Evolutionary conservation across 2,888 invertebrate genomes (phyloP).

Genomic region (Drosophila hamatofila): DNA sequence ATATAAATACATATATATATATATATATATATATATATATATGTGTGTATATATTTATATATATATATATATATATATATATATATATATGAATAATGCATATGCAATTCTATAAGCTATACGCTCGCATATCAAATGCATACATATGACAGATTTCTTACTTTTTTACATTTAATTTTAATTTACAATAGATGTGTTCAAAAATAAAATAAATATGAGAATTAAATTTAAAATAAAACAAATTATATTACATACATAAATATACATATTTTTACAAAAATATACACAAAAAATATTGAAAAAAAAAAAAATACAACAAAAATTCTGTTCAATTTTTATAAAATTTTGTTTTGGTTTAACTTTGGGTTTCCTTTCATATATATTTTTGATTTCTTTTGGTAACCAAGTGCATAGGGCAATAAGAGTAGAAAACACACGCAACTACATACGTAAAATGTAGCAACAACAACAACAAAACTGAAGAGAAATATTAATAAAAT

Average conservation of each 20-base stretch:
- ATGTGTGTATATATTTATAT: constrained; percentile 33
- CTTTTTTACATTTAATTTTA: constrained; percentile 48
- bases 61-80: constrained; percentile 18
- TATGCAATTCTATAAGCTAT: constrained; percentile 49
- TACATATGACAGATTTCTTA: constrained; percentile 50
- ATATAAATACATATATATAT: too few species aligned
- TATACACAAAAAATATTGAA: constrained; percentile 37
- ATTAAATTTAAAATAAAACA: not conserved
- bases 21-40: constrained; percentile 15
- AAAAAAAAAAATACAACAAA: constrained; percentile 1
- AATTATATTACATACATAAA: constrained; percentile 28
- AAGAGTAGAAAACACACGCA: constrained; percentile 41
- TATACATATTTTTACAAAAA: constrained; percentile 59
- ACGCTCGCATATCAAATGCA: constrained; percentile 67
- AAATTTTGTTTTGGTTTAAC: not conserved
- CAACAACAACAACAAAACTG: constrained; percentile 4
- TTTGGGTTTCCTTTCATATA: not conserved
- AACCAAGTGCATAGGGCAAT: constrained; percentile 66
- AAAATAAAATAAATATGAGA: not conserved
- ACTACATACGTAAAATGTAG: constrained; percentile 32
- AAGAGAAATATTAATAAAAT: constrained; percentile 15
- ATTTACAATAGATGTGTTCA: constrained; percentile 39
- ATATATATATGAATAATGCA: constrained; percentile 26
- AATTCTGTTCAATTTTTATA: constrained; percentile 7
- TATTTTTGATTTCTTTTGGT: constrained; percentile 9